Percentiles rank a stretch among this genome's conserved stretches.
Evolutionary conservation across 2,888 invertebrate species (phyloP).

Genomic region (Monopis laevigella): DNA sequence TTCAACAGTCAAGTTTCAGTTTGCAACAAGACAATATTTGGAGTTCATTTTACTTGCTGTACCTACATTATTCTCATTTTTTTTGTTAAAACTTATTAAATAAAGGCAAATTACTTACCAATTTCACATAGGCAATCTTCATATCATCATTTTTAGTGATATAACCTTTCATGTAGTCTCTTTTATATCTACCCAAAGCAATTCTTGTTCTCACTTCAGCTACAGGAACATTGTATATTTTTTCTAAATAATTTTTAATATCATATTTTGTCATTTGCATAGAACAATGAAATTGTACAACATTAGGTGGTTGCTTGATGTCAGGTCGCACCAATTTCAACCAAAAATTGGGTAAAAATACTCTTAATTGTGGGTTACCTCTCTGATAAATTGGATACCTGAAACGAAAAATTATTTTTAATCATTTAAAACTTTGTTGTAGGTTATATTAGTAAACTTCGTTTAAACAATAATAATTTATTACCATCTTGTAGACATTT

Average conservation of each 20-base stretch:
- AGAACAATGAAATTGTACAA: slow-evolving; percentile 89
- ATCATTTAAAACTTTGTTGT: neutral
- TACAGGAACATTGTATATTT: slow-evolving; percentile 91
- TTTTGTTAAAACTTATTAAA: too few species aligned
- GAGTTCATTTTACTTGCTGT: too few species aligned
- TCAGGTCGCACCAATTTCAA: slow-evolving; percentile 86
- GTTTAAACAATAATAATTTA: slow-evolving; percentile 1
- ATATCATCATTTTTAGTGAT: slow-evolving; percentile 84
- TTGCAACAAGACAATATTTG: too few species aligned
- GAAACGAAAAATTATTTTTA: slow-evolving; percentile 21
- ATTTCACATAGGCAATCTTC: slow-evolving; percentile 80
- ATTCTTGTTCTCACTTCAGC: slow-evolving; percentile 81
- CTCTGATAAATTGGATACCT: slow-evolving; percentile 92
- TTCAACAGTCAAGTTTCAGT: too few species aligned
- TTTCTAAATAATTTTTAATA: slow-evolving; percentile 92
- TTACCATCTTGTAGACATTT: slow-evolving; percentile 54
- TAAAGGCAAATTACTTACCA: slow-evolving; percentile 78
- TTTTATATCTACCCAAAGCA: slow-evolving; percentile 72
- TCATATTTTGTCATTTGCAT: slow-evolving; percentile 94
- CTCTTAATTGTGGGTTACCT: slow-evolving; percentile 93
- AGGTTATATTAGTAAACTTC: slow-evolving; percentile 7
- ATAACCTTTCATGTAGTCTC: slow-evolving; percentile 69
- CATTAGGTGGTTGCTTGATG: slow-evolving; percentile 76
- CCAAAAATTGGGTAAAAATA: slow-evolving; percentile 97
- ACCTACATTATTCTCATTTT: too few species aligned